phyloP scores from a whole-genome alignment of 1,140 invertebrate species.

The Rhyacophila brunnea region DNA sequence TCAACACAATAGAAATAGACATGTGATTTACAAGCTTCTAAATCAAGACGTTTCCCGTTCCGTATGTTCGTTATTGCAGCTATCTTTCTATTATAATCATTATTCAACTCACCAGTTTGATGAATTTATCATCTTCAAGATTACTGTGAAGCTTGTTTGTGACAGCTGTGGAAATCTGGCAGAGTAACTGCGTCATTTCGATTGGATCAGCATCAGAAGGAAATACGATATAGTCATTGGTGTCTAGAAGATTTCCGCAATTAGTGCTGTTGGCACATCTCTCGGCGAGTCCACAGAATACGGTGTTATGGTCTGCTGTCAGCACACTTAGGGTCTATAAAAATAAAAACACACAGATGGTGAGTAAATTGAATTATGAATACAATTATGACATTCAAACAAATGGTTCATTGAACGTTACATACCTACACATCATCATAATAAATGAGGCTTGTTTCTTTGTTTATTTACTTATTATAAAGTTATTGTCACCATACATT shows the following conservation, averaged over 20 bases:
- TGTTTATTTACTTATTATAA: too few species aligned
- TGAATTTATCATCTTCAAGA: slow-evolving; percentile 38
- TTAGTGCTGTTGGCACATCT: slow-evolving; percentile 29
- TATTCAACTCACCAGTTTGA: slow-evolving; percentile 42
- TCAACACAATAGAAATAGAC: too few species aligned
- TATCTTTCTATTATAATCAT: too few species aligned
- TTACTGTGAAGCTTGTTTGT: slow-evolving; percentile 39
- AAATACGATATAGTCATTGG: slow-evolving; percentile 29
- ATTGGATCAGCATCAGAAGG: slow-evolving; percentile 34
- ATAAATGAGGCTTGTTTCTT: too few species aligned
- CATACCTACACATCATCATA: not conserved
- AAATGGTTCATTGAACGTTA: not conserved
- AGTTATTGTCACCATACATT: too few species aligned
- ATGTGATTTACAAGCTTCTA: too few species aligned
- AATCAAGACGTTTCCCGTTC: too few species aligned
- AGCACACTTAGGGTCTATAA: slow-evolving; percentile 45
- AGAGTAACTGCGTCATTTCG: slow-evolving; percentile 38
- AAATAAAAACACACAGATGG: not conserved
- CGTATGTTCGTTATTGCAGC: too few species aligned
- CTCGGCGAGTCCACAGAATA: slow-evolving; percentile 39
- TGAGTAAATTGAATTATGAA: not conserved
- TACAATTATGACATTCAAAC: not conserved
- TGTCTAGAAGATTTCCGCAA: slow-evolving; percentile 37
- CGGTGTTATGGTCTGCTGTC: slow-evolving; percentile 40
- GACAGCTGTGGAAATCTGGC: slow-evolving; percentile 41